Base-by-base conservation (phyloP, 2,888 invertebrate genomes). In the Ormyrus thymus region DNA sequence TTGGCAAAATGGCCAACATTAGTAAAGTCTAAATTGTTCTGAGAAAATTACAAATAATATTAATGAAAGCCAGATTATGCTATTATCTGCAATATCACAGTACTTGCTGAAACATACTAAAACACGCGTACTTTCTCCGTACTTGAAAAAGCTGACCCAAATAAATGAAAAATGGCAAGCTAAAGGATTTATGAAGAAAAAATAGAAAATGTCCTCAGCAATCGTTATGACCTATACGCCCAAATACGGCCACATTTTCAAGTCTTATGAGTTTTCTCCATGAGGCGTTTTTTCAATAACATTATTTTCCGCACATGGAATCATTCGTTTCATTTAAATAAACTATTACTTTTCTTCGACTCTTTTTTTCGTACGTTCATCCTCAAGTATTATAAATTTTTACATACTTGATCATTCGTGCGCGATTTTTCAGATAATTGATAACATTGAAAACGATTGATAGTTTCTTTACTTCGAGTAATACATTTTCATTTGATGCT, bases 1-100 rank as follows among this genome's bases (percentile, higher is more conserved):
- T 64, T 73, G 69, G 29, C 64, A 45, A 11, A 70, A 10, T 58
- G 10, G 15, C 61, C 75, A 73, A 76, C 65, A 65, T 68, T 50
- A 43, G 66, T 61, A 74, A 73, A 76, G 46, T 73, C 65, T 75
- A 71, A 64, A 73, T 76, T 79, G 53, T 65, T 75, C 61, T 56
- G 51, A 82, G 73, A 82, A 79, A 77, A 76, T 78, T 83, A 83
- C 81, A 83, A 84, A 83, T 82, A 83, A 77, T 65, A 86, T 83
- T 84, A 84, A 85, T 86, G 85, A 85, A 87, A 89, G 86, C 87
- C 87, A 87, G 83, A 85, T 87, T 88, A 88, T 83, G 84, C 87
- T 89, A 89, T 88, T 87, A 88, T 87, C 85, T 87, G 88, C 89
- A 89, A 89, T 90, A 90, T 90, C 90, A 90, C 90, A 90, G 89